Conservation (phyloP, 2,888 invertebrate genomes). For the Epistrophe eligans region DNA sequence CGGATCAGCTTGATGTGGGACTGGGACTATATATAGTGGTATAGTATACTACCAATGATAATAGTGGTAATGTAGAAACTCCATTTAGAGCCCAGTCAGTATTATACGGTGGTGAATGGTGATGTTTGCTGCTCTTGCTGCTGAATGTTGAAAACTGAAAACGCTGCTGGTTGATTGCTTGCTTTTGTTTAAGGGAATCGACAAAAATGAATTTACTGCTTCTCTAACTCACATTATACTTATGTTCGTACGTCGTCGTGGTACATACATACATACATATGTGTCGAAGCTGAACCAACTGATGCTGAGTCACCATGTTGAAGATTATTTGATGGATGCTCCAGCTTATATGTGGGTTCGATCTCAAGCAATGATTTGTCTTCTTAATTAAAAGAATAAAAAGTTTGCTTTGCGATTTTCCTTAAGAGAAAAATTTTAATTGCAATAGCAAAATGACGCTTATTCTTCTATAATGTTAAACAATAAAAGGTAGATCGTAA, state of each 20-base stretch:
- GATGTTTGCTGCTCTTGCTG: background rate
- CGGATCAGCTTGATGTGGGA: slow-evolving; percentile 21
- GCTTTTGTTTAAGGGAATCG: slow-evolving; percentile 42
- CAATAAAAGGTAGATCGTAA: slow-evolving; percentile 48
- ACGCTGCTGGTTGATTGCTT: slow-evolving; percentile 49
- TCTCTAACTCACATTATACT: slow-evolving; percentile 43
- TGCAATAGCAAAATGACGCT: slow-evolving; percentile 6
- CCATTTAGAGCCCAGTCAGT: slow-evolving; percentile 25
- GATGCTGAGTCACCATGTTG: slow-evolving; percentile 64
- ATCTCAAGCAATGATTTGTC: slow-evolving; percentile 48
- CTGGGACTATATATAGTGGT: slow-evolving; percentile 10
- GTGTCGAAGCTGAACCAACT: slow-evolving; percentile 3
- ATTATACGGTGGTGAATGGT: background rate
- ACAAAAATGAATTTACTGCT: slow-evolving; percentile 64
- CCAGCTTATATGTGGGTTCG: slow-evolving; percentile 24
- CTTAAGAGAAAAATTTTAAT: slow-evolving; percentile 31
- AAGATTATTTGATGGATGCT: slow-evolving; percentile 55
- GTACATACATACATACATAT: no score
- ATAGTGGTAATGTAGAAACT: slow-evolving; percentile 57
- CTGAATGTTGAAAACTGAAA: slow-evolving; percentile 14
- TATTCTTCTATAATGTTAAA: slow-evolving; percentile 11
- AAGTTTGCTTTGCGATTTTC: slow-evolving; percentile 46
- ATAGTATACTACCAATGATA: slow-evolving; percentile 43
- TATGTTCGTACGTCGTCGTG: no score
- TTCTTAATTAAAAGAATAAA: slow-evolving; percentile 65